Conservation (phyloP, 2,113 vertebrate genomes). For the Pongo pygmaeus region DNA sequence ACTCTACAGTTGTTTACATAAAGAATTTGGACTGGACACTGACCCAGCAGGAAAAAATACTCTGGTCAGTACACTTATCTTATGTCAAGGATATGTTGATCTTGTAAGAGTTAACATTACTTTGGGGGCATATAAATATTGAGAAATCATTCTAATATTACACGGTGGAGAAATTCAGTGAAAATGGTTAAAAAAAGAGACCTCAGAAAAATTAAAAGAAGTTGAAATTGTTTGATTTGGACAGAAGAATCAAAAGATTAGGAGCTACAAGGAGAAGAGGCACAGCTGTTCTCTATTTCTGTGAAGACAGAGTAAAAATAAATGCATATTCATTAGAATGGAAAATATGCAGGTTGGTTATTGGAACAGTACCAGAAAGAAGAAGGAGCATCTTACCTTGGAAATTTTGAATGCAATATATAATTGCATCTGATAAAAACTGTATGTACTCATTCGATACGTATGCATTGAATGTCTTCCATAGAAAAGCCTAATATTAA, state of each 20-base stretch:
- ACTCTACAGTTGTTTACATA: background rate
- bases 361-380: background rate
- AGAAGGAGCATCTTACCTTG: background rate
- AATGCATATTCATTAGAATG: background rate
- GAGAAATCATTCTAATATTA: conserved; percentile 39
- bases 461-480: background rate
- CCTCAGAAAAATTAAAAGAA: conserved; percentile 46
- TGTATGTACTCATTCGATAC: background rate
- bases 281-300: conserved; percentile 18
- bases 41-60: background rate
- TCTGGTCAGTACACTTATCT: background rate
- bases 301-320: background rate
- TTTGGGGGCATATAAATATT: conserved; percentile 20
- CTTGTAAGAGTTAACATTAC: conserved; percentile 18
- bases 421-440: background rate
- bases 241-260: conserved; percentile 17
- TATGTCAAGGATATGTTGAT: conserved; percentile 25
- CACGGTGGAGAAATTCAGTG: conserved; percentile 36
- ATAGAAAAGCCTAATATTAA: background rate
- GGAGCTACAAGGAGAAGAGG: background rate
- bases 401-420: background rate
- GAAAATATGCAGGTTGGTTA: background rate
- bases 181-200: conserved; percentile 47
- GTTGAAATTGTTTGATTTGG: conserved; percentile 57
- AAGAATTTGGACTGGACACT: background rate